Base-by-base conservation (phyloP, 2,113 vertebrate species). In the Phocoena sinus region DNA sequence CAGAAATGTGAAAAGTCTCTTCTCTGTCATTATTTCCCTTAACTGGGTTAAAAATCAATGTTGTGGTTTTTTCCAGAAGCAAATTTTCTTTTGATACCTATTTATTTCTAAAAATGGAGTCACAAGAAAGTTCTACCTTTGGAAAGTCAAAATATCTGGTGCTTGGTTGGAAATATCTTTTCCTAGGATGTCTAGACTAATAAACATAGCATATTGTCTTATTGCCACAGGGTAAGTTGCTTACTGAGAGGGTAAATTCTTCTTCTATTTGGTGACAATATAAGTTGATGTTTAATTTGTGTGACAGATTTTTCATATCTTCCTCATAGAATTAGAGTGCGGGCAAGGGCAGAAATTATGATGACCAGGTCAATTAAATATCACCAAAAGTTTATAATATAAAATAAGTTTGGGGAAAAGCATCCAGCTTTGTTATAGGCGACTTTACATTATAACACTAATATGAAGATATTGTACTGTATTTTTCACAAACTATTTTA, bases 91-190 rank as follows among this genome's bases (percentile, higher is more conserved):
- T 81, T 81, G 21, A 76, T 81, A 81, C 8, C 31, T 67, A 84
- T 76, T 85, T 89, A 89, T 76, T 95, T 96, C 91, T 89, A 85
- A 95, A 93, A 74, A 80, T 81, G 10, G 20, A 89, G 80, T 80
- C 58, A 58, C 3, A 89, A 63, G 26, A 89, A 65, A 89, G 3
- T 12, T 76, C 31, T 92, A 9, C 7, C 21, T 70, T 94, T 73
- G 18, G 33, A 95, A 96, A 96, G 26, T 86, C 25, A 86, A 89
- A 92, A 56, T 92, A 47, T 28, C 8, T 97, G 31, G 3, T 67
- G 17, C n/a, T 63, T 77, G 26, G 31, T 36, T 92, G 28, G 53
- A 86, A 95, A 77, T 13, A 82, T 38, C 36, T 94, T 81, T 92
- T 81, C 44, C 26, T 70, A 60, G 44, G 71, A 79, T 38, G 50